Evolutionary conservation across 2,888 invertebrate species (phyloP).

Genomic region (Biston stratarius): DNA sequence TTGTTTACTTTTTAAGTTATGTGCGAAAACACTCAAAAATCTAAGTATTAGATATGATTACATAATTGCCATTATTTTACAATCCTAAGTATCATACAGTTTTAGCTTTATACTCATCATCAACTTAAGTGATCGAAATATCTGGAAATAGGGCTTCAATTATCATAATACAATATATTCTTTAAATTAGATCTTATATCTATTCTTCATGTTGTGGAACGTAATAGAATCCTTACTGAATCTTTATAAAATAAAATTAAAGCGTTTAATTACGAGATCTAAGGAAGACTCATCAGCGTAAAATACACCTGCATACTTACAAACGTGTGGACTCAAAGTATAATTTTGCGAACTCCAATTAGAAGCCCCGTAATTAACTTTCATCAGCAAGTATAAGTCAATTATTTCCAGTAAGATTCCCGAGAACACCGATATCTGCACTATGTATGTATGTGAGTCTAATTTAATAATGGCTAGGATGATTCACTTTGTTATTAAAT

Average conservation of each 20-base stretch:
- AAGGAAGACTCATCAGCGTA: slow-evolving; percentile 13
- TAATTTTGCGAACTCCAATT: slow-evolving; percentile 18
- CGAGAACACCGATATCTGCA: not conserved
- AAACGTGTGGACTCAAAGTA: slow-evolving; percentile 1
- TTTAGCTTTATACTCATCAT: too few relatives aligned
- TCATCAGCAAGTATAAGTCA: slow-evolving; percentile 4
- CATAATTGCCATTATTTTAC: too few relatives aligned
- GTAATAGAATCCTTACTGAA: slow-evolving; percentile 11
- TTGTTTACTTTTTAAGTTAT: too few relatives aligned
- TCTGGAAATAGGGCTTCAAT: too few relatives aligned
- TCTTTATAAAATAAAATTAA: slow-evolving; percentile 3
- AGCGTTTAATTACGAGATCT: slow-evolving; percentile 16
- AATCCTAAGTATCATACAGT: too few relatives aligned
- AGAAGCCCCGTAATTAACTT: slow-evolving; percentile 10
- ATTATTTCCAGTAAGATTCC: not conserved
- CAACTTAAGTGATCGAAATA: too few relatives aligned
- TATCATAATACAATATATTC: too few relatives aligned
- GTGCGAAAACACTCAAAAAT: too few relatives aligned
- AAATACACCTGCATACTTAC: slow-evolving; percentile 19
- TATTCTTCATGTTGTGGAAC: not conserved
- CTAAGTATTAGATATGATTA: too few relatives aligned
- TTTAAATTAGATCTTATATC: too few relatives aligned
- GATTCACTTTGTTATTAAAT: too few relatives aligned
- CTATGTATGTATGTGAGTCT: not conserved
- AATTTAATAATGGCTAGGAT: too few relatives aligned